Percentiles rank a stretch among this genome's conserved stretches.
Evolutionary conservation across 2,888 invertebrate genomes (phyloP).

Genomic region (Amiota minor): DNA sequence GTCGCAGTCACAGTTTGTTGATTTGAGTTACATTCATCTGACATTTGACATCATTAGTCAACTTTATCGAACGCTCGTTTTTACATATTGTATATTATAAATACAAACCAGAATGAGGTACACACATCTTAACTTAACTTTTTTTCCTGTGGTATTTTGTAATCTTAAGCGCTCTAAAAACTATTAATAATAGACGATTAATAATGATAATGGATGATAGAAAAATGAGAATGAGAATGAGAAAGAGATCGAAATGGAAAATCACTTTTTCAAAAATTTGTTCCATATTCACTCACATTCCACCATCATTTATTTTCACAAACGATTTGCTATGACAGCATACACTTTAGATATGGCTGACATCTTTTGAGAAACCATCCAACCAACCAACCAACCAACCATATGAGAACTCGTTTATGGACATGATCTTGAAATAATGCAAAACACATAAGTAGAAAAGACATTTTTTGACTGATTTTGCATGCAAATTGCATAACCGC

Average conservation of each 20-base stretch:
- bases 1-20: neutral
- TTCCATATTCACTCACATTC: slow-evolving; percentile 20
- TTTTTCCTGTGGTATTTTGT: slow-evolving; percentile 13
- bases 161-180: slow-evolving; percentile 10
- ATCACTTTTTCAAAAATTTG: slow-evolving; percentile 24
- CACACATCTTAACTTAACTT: slow-evolving; percentile 38
- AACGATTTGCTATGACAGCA: slow-evolving; percentile 26
- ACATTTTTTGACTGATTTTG: slow-evolving; percentile 28
- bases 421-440: slow-evolving; percentile 1
- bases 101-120: too few species aligned
- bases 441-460: neutral
- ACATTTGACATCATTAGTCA: slow-evolving; percentile 63
- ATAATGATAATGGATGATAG: neutral
- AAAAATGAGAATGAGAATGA: neutral
- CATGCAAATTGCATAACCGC: slow-evolving; percentile 65
- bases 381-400: too few species aligned
- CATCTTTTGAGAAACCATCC: neutral
- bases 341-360: slow-evolving; percentile 18
- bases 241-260: neutral
- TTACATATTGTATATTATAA: too few species aligned
- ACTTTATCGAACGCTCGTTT: slow-evolving; percentile 59
- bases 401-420: neutral
- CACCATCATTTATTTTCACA: neutral
- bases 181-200: slow-evolving; percentile 18
- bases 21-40: slow-evolving; percentile 16